These are phyloP conservation scores for Serinus canaria DNA, from an alignment of 2,113 vertebrate species.

Conservation along the genomic window DNA sequence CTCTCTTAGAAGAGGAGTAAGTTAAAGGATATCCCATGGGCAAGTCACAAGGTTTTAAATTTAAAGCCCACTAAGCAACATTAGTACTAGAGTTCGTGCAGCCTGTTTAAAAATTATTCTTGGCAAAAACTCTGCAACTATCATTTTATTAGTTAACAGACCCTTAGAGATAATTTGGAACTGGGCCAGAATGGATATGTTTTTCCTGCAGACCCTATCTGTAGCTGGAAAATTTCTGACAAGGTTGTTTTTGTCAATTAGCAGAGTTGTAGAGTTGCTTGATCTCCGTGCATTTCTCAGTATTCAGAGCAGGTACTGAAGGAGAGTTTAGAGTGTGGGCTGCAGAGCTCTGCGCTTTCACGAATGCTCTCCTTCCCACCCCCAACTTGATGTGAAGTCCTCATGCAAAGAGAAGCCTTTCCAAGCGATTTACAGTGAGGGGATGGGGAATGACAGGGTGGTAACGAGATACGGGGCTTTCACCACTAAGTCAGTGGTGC, in stretches of 20 bases:
- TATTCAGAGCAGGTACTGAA: not conserved
- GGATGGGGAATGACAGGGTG: not conserved
- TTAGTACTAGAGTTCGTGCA: not conserved
- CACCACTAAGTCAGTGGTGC: constrained; percentile 15
- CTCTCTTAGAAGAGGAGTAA: constrained; percentile 2
- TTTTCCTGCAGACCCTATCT: not conserved
- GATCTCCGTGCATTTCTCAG: not conserved
- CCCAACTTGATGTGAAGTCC: not conserved
- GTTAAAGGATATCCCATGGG: constrained; percentile 1
- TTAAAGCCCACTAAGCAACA: not conserved
- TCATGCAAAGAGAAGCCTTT: not conserved
- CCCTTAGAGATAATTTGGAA: constrained; percentile 26
- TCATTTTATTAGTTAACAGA: constrained; percentile 22
- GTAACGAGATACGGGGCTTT: constrained; percentile 19
- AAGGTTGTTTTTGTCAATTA: not conserved
- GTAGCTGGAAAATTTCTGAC: not conserved
- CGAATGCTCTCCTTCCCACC: not conserved
- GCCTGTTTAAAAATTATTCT: constrained; percentile 43
- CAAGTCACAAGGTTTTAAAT: constrained; percentile 26
- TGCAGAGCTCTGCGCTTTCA: fast-evolving
- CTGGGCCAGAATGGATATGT: not conserved
- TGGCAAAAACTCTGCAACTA: not conserved
- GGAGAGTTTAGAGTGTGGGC: not conserved
- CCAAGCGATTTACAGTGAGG: constrained; percentile 39
- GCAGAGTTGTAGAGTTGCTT: not conserved